These are phyloP conservation scores for Meriones psammophilus DNA, from an alignment of 2,797 vertebrate species.

Conservation along the genomic window DNA sequence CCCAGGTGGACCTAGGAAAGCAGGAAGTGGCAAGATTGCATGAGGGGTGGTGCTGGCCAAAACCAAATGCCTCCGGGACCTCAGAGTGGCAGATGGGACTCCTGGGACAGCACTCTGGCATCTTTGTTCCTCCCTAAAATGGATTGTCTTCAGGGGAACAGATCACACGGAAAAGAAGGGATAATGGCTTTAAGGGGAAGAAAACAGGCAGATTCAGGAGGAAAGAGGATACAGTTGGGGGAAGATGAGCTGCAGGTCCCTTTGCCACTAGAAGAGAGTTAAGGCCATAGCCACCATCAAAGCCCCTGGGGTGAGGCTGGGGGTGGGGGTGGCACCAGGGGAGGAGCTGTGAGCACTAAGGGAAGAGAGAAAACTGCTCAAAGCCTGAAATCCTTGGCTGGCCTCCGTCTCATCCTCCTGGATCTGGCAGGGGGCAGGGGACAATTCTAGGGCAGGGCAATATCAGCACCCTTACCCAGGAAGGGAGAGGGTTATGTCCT, in stretches of 20 bases:
- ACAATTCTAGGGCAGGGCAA: neutral
- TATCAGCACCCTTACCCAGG: neutral
- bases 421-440: no score
- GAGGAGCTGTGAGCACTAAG: neutral
- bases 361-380: neutral
- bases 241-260: no score
- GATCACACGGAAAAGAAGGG: neutral
- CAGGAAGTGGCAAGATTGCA: neutral
- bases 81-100: rapidly evolving
- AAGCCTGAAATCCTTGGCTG: rapidly evolving
- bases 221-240: neutral
- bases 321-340: neutral
- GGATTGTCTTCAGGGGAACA: no score
- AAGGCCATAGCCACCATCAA: rapidly evolving
- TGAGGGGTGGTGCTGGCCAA: neutral
- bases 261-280: neutral
- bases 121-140: neutral
- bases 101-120: rapidly evolving
- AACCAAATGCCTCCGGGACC: neutral
- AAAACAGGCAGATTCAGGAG: neutral
- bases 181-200: neutral
- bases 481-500: neutral
- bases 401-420: neutral
- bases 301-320: neutral
- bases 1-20: rapidly evolving